Base-by-base conservation (phyloP, 1,140 invertebrate species). In the Paraescarpia echinospica region DNA sequence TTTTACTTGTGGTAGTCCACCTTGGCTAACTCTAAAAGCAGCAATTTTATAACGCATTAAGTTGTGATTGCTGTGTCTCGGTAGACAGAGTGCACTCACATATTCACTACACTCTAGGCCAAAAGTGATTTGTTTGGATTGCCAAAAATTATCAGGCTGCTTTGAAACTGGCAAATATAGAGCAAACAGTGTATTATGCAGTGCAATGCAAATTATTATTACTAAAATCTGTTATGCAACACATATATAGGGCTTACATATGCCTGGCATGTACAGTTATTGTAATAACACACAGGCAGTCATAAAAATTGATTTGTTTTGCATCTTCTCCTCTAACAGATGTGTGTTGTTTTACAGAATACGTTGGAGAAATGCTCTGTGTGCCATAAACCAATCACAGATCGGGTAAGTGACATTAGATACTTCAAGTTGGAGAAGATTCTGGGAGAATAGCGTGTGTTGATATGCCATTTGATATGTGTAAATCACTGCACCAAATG, bases 351-450 rank as follows among this genome's bases (percentile, higher is more conserved):
- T 94, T 93, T 95, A 90, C 95, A 97, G 97, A 98, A 99, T 95
- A 99, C 98, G 9, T 96, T 99, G 91, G 99, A 99, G 95, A 99
- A 99, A 96, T 99, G 99, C 96, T 99, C 98, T 90, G 98, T 99
- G n/a, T 99, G 99, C 95, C 97, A 97, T 41, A 97, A 98, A 95
- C 98, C 99, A 9, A 99, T 99, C 94, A 97, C 99, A 92, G 98
- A 99, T 91, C 95, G 96, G 92, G 96, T 96, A 94, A 95, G 96
- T 95, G 18, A 35, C 35, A 0, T 77, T 18, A 12, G 41, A 4
- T 41, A 12, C 41, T 41, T 41, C 12, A 41, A n/a, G n/a, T n/a
- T n/a, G n/a, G n/a, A n/a, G n/a, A 41, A 41, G 41, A 41, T 4
- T 41, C 12, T 12, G 12, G 41, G 41, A 41, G 4, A 41, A 12